Percentiles rank a stretch among this genome's conserved stretches.
phyloP scores from a whole-genome alignment of 2,888 invertebrate genomes.

The Drosophila kokeensis region DNA sequence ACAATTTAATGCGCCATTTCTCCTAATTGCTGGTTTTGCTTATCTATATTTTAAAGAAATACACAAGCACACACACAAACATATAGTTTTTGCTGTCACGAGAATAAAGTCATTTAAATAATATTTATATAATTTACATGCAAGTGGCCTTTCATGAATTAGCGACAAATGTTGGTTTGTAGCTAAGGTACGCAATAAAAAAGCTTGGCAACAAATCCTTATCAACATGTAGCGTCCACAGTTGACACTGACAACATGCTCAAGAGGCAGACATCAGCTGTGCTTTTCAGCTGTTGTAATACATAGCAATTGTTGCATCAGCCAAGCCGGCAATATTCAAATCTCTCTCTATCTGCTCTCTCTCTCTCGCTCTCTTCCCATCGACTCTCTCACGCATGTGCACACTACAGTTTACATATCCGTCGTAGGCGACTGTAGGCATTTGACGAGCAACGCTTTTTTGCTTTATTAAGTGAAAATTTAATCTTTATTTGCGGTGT shows the following conservation, averaged over 20 bases:
- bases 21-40: neutral
- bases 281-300: conserved; percentile 62
- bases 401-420: conserved; percentile 20
- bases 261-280: conserved; percentile 48
- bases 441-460: neutral
- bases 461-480: neutral
- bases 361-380: neutral
- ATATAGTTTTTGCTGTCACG: neutral
- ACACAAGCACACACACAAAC: neutral
- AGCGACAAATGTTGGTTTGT: neutral
- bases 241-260: conserved; percentile 39
- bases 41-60: neutral
- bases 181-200: neutral
- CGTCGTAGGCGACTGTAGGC: conserved; percentile 10
- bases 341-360: neutral
- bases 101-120: neutral
- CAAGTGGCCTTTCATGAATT: neutral
- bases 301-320: conserved; percentile 70
- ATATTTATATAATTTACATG: neutral
- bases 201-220: neutral
- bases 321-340: conserved; percentile 45
- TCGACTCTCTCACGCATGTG: conserved; percentile 31
- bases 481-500: neutral
- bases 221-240: conserved; percentile 50
- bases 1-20: conserved; percentile 29